A percentile compares a stretch with the other conserved stretches of the same genome.
Evolutionary conservation across 2,113 vertebrate genomes (phyloP).

Genomic region (Pongo abelii): DNA sequence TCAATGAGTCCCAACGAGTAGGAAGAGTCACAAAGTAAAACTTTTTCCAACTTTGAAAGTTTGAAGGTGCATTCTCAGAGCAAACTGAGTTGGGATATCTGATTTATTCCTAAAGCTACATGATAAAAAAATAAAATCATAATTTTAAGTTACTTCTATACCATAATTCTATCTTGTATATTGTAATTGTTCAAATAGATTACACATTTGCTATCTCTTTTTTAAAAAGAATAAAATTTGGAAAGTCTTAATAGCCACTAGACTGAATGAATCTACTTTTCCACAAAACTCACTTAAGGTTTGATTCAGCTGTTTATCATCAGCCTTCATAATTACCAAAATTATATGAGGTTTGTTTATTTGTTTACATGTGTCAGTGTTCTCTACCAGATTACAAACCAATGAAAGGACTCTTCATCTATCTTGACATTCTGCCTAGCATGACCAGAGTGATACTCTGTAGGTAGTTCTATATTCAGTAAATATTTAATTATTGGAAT

Average conservation of each 20-base stretch:
- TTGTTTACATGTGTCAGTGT: background rate
- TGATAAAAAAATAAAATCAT: background rate
- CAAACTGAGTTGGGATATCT: background rate
- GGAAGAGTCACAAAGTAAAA: slow-evolving; percentile 51
- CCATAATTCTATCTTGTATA: background rate
- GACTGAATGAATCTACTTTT: background rate
- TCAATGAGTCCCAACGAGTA: slow-evolving; percentile 46
- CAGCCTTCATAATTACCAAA: background rate
- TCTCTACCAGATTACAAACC: background rate
- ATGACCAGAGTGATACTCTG: background rate
- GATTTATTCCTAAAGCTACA: background rate
- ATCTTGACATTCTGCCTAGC: background rate
- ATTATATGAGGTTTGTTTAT: background rate
- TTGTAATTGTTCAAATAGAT: background rate
- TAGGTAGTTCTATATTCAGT: background rate
- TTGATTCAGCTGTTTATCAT: background rate
- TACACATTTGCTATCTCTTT: background rate
- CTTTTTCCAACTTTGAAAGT: slow-evolving; percentile 36
- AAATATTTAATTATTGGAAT: background rate
- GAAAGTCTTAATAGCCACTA: background rate
- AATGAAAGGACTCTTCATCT: background rate
- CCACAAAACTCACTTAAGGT: background rate
- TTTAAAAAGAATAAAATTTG: background rate
- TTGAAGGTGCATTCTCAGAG: background rate
- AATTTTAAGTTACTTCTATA: background rate